Evolutionary conservation across 92 coral and sea anemone genomes (phyloP).

Genomic region (Zoanthus gigantus): DNA sequence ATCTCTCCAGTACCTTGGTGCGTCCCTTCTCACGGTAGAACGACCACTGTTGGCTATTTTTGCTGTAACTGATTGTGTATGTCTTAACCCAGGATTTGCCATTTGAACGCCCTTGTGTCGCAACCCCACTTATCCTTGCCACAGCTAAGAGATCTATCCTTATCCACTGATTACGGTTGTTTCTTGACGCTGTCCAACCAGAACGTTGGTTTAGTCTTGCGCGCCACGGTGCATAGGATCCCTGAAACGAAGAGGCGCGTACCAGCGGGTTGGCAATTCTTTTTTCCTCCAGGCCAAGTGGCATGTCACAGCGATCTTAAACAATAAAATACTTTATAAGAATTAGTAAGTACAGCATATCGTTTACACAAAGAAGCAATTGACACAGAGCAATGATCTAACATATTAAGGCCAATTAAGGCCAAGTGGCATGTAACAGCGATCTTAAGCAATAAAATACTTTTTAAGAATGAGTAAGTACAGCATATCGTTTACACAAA

Average conservation of each 20-base stretch:
- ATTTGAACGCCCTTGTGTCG: constrained; percentile 84
- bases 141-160: constrained; percentile 74
- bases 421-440: constrained; percentile 78
- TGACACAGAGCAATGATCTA: no score
- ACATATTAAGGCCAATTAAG: no score
- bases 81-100: constrained; percentile 79
- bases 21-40: constrained; percentile 68
- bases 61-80: constrained; percentile 67
- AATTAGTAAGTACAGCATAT: no score
- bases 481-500: no score
- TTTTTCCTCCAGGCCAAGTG: constrained; percentile 77
- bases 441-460: constrained; percentile 42
- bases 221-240: constrained; percentile 74
- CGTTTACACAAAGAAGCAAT: no score
- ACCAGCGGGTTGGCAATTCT: constrained; percentile 78
- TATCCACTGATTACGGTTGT: constrained; percentile 71
- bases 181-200: constrained; percentile 80
- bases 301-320: constrained; percentile 77
- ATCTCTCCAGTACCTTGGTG: constrained; percentile 56
- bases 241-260: constrained; percentile 75
- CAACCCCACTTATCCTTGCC: constrained; percentile 67
- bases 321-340: background rate
- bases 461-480: no score
- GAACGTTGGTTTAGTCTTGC: constrained; percentile 73
- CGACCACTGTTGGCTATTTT: constrained; percentile 63